A percentile compares a stretch with the other conserved stretches of the same genome.
Conservation (phyloP, 2,113 vertebrate species). For the Miniopterus natalensis region DNA sequence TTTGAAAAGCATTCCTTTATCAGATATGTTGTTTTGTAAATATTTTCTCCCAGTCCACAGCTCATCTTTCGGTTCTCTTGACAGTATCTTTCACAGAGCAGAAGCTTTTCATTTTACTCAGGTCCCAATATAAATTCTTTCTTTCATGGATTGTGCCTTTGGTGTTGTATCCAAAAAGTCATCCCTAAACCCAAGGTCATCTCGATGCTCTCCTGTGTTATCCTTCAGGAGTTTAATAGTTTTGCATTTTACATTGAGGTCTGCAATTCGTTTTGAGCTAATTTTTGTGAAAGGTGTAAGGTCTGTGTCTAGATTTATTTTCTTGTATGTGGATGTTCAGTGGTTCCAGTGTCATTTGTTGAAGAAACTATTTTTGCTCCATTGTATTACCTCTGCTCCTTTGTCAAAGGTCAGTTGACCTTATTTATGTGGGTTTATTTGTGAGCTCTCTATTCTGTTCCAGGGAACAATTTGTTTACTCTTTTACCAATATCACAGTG, state of each 20-base stretch:
- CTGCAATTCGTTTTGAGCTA: not conserved
- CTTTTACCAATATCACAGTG: not conserved
- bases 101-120: not conserved
- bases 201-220: not conserved
- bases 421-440: not conserved
- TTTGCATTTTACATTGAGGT: not conserved
- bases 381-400: not conserved
- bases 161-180: not conserved
- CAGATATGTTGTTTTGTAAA: not conserved
- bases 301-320: not conserved
- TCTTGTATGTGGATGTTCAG: not conserved
- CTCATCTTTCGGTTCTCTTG: not conserved
- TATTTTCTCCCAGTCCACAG: not conserved
- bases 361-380: not conserved
- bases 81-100: not conserved
- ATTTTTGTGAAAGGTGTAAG: not conserved
- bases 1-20: not conserved
- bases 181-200: not conserved
- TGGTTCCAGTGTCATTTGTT: not conserved
- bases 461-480: not conserved
- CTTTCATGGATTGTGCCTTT: not conserved
- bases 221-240: not conserved
- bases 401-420: not conserved
- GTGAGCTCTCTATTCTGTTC: not conserved
- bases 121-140: not conserved